Evolutionary conservation across 1,140 invertebrate species (phyloP).

Genomic region (Cyphomyrmex costatus): DNA sequence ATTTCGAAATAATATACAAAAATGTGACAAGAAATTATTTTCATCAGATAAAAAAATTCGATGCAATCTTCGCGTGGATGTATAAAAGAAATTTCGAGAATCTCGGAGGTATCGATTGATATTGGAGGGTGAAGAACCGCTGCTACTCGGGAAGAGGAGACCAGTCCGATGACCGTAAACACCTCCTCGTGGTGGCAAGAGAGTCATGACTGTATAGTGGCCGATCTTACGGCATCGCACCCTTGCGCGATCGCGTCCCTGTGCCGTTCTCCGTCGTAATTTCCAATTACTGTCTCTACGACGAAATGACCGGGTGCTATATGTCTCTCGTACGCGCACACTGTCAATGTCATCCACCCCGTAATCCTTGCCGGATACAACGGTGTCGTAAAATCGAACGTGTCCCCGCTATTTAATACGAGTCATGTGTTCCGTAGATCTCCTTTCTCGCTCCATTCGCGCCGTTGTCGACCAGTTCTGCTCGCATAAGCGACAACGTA

Average conservation of each 20-base stretch:
- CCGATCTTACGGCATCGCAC: conserved; percentile 30
- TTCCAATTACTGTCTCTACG: conserved; percentile 70
- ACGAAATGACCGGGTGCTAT: not conserved
- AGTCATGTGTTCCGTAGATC: conserved; percentile 17
- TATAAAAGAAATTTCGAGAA: not conserved
- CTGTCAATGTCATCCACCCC: conserved; percentile 48
- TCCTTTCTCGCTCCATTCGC: not conserved
- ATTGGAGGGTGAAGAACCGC: not conserved
- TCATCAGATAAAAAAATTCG: not conserved
- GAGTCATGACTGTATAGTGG: not conserved
- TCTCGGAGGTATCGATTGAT: not conserved
- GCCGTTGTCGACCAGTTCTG: not conserved
- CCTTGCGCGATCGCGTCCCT: conserved; percentile 9
- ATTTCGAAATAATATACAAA: not conserved
- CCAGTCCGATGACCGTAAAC: conserved; percentile 42
- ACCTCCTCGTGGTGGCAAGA: conserved; percentile 11
- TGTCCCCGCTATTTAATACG: conserved; percentile 53
- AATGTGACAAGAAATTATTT: not conserved
- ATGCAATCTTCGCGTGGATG: too few relatives aligned
- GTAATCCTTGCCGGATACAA: conserved; percentile 57
- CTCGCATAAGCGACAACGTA: conserved; percentile 46
- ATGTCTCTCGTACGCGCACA: not conserved
- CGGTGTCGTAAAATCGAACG: conserved; percentile 68
- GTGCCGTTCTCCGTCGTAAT: conserved; percentile 59
- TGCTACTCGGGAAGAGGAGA: conserved; percentile 12